Conservation (phyloP, 2,888 invertebrate species). For the Apodemia duryi region DNA sequence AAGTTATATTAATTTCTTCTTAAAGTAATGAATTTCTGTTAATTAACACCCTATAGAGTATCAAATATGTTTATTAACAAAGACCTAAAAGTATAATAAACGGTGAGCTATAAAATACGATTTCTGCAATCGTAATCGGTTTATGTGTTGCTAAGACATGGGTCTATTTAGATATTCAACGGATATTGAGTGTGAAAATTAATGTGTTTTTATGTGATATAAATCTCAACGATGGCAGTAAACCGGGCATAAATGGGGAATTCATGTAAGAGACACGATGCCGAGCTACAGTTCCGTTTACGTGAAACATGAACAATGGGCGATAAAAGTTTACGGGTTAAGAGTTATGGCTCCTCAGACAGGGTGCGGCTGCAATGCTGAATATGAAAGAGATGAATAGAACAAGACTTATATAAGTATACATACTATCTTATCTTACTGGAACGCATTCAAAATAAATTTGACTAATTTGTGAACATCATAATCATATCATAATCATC, state of each 20-base stretch:
- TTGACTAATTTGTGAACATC: no score
- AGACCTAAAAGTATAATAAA: no score
- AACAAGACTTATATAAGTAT: no score
- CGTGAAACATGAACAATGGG: constrained; percentile 13
- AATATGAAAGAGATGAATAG: no score
- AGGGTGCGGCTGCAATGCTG: background rate
- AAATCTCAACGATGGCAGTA: constrained; percentile 9
- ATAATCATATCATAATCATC: no score
- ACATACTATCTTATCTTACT: no score
- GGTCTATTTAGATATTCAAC: background rate
- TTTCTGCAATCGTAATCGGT: background rate
- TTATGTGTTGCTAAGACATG: background rate
- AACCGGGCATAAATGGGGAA: constrained; percentile 3
- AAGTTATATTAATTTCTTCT: no score
- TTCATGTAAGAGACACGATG: background rate
- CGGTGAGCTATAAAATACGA: background rate
- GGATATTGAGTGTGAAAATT: constrained; percentile 10
- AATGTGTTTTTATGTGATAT: constrained; percentile 11
- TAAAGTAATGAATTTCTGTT: no score
- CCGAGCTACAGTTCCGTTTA: background rate
- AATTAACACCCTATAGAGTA: no score
- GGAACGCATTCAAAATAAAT: no score
- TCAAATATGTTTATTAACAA: no score
- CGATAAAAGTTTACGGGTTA: constrained; percentile 14
- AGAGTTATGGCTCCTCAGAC: background rate